phyloP scores from a whole-genome alignment of 2,888 invertebrate species.

The Phengaris arion region DNA sequence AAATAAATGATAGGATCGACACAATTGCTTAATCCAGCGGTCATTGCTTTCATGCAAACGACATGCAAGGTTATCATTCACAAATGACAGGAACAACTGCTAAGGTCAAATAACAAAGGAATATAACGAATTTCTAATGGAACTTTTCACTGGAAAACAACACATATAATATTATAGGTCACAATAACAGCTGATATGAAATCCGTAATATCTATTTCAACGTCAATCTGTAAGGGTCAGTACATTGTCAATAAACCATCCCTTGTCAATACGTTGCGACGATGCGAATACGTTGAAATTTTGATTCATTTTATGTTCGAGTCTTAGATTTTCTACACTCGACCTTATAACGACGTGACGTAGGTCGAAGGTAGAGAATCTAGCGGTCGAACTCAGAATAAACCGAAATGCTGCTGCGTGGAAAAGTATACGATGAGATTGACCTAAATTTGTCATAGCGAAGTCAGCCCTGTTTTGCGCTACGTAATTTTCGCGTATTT shows the following conservation, averaged over 20 bases:
- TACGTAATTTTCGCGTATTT: background rate
- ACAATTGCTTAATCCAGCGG: background rate
- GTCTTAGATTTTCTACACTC: no score
- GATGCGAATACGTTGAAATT: background rate
- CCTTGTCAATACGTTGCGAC: background rate
- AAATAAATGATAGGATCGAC: background rate
- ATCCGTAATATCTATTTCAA: background rate
- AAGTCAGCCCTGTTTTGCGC: background rate
- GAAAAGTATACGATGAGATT: background rate
- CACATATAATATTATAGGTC: background rate
- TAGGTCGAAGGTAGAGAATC: no score
- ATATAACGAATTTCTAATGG: background rate
- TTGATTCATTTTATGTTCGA: no score
- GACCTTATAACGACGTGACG: no score
- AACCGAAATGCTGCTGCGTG: background rate
- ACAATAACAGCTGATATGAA: background rate
- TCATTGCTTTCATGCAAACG: background rate
- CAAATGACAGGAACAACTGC: no score
- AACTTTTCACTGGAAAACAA: conserved; percentile 9
- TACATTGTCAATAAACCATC: background rate
- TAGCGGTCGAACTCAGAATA: no score
- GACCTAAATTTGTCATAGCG: background rate
- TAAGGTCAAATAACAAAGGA: no score
- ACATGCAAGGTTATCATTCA: background rate
- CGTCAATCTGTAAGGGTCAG: background rate